Conservation (phyloP, 2,888 invertebrate genomes). For the Nineta flava region DNA sequence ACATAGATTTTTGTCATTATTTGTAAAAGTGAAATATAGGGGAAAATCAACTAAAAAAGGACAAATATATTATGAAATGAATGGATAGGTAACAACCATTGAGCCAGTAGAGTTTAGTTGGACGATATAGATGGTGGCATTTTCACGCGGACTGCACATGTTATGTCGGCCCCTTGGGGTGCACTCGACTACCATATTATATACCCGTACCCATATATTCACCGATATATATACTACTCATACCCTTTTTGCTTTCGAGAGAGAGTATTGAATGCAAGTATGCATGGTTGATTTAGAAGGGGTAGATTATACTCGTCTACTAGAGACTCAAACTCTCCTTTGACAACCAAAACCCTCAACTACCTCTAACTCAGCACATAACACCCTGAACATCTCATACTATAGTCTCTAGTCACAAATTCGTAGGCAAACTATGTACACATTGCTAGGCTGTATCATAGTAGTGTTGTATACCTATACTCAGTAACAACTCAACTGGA, state of each 20-base stretch:
- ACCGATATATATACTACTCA: too few relatives aligned
- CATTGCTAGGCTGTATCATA: background rate
- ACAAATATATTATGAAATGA: too few relatives aligned
- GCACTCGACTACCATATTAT: background rate
- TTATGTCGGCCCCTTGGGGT: slow-evolving; percentile 5
- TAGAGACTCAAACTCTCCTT: too few relatives aligned
- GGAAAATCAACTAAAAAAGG: too few relatives aligned
- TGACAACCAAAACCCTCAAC: too few relatives aligned
- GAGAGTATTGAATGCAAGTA: background rate
- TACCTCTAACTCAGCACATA: too few relatives aligned
- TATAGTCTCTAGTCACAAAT: too few relatives aligned
- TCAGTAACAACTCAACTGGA: slow-evolving; percentile 3
- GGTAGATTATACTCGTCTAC: background rate
- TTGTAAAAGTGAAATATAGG: background rate
- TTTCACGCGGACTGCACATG: slow-evolving; percentile 7
- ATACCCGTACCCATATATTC: background rate
- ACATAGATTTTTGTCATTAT: background rate
- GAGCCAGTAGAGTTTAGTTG: too few relatives aligned
- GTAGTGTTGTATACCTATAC: background rate
- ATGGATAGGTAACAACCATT: too few relatives aligned
- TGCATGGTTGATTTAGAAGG: slow-evolving; percentile 3
- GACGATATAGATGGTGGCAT: slow-evolving; percentile 1
- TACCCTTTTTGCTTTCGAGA: too few relatives aligned
- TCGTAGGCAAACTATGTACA: too few relatives aligned
- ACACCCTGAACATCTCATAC: too few relatives aligned